Conservation (phyloP, 1,140 invertebrate species). For the Macrotrachela quadricornifera region DNA sequence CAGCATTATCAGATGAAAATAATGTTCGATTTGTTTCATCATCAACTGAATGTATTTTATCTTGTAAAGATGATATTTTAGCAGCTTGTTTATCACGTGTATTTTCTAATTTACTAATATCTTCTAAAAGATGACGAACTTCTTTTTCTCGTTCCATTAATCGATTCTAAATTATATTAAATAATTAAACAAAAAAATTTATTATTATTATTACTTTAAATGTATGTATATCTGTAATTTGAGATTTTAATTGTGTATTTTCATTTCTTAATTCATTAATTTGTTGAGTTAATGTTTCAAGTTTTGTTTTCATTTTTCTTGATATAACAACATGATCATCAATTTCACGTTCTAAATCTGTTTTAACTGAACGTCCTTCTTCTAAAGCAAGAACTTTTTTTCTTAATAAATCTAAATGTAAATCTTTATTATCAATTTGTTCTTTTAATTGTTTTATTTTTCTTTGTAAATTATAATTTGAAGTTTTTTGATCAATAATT, state of each 20-base stretch:
- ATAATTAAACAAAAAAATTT: no score
- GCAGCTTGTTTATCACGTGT: slow-evolving; percentile 21
- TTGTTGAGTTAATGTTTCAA: slow-evolving; percentile 6
- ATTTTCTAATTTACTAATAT: slow-evolving; percentile 24
- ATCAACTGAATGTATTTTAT: slow-evolving; percentile 13
- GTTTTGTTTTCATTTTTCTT: background rate
- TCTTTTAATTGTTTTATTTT: slow-evolving; percentile 49
- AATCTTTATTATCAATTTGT: slow-evolving; percentile 64
- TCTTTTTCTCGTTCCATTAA: slow-evolving; percentile 21
- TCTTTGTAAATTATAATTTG: slow-evolving; percentile 26
- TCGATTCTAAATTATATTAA: no score
- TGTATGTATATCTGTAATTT: background rate
- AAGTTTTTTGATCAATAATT: slow-evolving; percentile 20
- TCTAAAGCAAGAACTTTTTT: slow-evolving; percentile 37
- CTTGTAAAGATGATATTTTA: slow-evolving; percentile 22
- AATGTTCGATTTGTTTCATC: slow-evolving; percentile 15
- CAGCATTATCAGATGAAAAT: slow-evolving; percentile 20
- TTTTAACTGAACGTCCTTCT: background rate
- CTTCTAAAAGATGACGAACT: slow-evolving; percentile 18
- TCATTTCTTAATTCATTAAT: slow-evolving; percentile 2
- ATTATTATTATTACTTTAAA: background rate
- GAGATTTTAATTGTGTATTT: slow-evolving; percentile 2
- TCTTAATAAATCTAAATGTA: slow-evolving; percentile 63
- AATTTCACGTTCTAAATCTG: background rate
- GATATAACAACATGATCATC: background rate